Evolutionary conservation across 2,888 invertebrate genomes (phyloP).

Genomic region (Leucania comma): DNA sequence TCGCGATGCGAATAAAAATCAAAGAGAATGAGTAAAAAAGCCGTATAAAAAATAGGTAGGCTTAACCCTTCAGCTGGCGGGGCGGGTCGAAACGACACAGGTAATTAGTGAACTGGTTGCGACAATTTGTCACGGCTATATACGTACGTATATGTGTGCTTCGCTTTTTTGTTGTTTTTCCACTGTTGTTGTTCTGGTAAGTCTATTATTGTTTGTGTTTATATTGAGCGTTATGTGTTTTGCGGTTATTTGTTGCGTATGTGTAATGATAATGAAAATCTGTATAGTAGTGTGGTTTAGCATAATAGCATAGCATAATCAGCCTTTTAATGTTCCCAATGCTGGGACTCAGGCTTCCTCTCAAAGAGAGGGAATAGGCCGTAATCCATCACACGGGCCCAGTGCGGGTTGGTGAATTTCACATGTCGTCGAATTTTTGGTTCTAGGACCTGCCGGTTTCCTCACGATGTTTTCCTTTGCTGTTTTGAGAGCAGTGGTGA

Average conservation of each 20-base stretch:
- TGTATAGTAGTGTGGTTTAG: too few relatives aligned
- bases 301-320: too few relatives aligned
- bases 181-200: conserved; percentile 41
- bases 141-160: conserved; percentile 60
- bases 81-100: conserved; percentile 65
- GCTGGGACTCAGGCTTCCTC: too few relatives aligned
- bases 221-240: conserved; percentile 23
- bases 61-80: conserved; percentile 74
- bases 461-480: too few relatives aligned
- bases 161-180: conserved; percentile 38
- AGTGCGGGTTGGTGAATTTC: too few relatives aligned
- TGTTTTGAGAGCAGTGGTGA: too few relatives aligned
- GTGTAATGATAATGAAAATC: background rate
- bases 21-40: conserved; percentile 54
- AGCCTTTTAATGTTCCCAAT: too few relatives aligned
- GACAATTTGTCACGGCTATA: conserved; percentile 67
- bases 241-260: background rate
- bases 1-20: conserved; percentile 46
- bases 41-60: conserved; percentile 71
- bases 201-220: conserved; percentile 45
- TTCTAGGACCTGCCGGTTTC: too few relatives aligned
- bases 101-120: conserved; percentile 69
- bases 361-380: too few relatives aligned
- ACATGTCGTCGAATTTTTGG: too few relatives aligned
- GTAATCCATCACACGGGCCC: too few relatives aligned